Evolutionary conservation across 2,888 invertebrate genomes (phyloP).

Genomic region (Hirtodrosophila confusa): DNA sequence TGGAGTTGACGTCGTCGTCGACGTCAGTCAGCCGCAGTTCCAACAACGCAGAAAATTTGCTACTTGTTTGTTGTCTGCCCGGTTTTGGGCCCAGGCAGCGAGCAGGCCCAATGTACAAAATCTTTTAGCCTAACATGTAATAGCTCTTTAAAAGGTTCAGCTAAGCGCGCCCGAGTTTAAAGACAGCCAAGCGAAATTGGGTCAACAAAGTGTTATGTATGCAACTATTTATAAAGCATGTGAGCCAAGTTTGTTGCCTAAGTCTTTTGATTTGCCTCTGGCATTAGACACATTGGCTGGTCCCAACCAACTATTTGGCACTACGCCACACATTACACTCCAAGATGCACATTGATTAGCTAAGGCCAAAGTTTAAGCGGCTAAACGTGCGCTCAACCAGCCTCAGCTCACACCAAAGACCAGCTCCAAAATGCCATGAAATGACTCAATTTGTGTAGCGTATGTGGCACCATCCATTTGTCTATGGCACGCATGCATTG

Average conservation of each 20-base stretch:
- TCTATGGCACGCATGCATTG: constrained; percentile 47
- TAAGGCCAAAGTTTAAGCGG: constrained; percentile 74
- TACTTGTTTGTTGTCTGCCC: constrained; percentile 52
- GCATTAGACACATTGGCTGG: constrained; percentile 50
- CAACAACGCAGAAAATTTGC: constrained; percentile 51
- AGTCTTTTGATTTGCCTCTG: constrained; percentile 64
- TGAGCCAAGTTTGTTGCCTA: constrained; percentile 68
- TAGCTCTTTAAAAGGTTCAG: constrained; percentile 78
- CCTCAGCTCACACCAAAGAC: constrained; percentile 1
- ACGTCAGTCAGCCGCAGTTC: constrained; percentile 28
- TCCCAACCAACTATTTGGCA: constrained; percentile 38
- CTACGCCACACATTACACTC: constrained; percentile 65
- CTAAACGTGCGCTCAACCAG: constrained; percentile 63
- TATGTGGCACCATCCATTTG: constrained; percentile 18
- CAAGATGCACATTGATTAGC: constrained; percentile 72
- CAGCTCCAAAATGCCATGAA: constrained; percentile 36
- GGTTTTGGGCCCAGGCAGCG: constrained; percentile 32
- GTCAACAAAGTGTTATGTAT: constrained; percentile 75
- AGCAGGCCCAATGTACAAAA: constrained; percentile 41
- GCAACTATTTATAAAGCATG: constrained; percentile 64
- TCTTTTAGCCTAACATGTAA: constrained; percentile 65
- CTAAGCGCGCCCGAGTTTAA: constrained; percentile 58
- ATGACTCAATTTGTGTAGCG: constrained; percentile 63
- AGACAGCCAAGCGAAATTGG: constrained; percentile 58
- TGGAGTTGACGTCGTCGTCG: not conserved